These are phyloP conservation scores for Thermophis baileyi DNA, from an alignment of 2,113 vertebrate species.

Conservation along the genomic window DNA sequence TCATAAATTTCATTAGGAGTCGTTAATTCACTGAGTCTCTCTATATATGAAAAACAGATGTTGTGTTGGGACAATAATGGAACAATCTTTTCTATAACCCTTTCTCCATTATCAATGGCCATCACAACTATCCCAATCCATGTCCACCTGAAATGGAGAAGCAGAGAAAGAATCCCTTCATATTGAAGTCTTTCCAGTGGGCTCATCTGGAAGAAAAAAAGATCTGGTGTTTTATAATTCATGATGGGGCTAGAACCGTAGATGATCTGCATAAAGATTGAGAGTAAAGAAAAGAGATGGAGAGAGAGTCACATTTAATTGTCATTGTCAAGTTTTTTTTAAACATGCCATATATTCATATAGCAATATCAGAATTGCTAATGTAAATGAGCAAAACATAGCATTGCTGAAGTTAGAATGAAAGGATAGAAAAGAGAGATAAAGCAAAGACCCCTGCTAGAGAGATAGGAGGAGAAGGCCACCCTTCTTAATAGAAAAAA, in stretches of 20 bases:
- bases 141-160: background rate
- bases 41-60: background rate
- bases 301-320: background rate
- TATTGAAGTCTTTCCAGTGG: background rate
- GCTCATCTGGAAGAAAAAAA: background rate
- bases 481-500: too few relatives aligned
- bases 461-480: background rate
- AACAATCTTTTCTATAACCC: background rate
- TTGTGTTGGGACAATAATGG: background rate
- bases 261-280: background rate
- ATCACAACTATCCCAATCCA: background rate
- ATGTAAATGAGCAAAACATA: background rate
- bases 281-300: background rate
- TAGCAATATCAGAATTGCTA: too few relatives aligned
- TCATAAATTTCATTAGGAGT: background rate
- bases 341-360: background rate
- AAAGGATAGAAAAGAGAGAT: background rate
- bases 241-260: background rate
- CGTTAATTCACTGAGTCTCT: background rate
- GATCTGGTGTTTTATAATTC: background rate
- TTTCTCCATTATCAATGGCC: background rate
- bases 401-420: background rate
- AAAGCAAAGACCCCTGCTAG: background rate
- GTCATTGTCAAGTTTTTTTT: background rate
- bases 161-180: background rate